phyloP scores from a whole-genome alignment of 2,113 vertebrate species.

The Tretioscincus oriximinensis region DNA sequence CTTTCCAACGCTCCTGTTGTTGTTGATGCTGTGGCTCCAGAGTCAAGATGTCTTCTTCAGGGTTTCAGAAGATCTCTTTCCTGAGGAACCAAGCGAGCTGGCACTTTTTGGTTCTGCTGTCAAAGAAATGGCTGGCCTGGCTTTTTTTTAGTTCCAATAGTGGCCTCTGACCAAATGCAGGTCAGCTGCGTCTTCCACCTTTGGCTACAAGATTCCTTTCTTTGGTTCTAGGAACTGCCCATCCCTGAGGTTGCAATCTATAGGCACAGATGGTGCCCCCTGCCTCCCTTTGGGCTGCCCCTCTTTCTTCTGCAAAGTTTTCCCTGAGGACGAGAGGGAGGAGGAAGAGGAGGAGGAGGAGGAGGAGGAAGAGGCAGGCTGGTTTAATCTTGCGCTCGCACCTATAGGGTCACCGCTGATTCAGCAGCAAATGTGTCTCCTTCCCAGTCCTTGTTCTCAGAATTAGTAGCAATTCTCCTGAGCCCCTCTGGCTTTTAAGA shows the following conservation, averaged over 20 bases:
- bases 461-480: too few relatives aligned
- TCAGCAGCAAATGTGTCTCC: not conserved
- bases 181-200: not conserved
- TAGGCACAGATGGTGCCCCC: not conserved
- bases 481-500: not conserved
- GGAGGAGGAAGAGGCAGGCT: not conserved
- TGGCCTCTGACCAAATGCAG: not conserved
- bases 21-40: not conserved
- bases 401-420: not conserved
- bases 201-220: not conserved
- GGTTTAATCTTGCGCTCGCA: constrained; percentile 5
- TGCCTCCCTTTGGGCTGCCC: not conserved
- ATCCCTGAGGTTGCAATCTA: not conserved
- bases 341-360: not conserved
- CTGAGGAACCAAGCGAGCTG: not conserved
- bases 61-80: not conserved
- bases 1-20: not conserved
- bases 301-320: not conserved
- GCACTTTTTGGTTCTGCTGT: not conserved
- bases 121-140: not conserved
- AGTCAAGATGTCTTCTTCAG: not conserved
- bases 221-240: not conserved
- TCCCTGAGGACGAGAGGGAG: not conserved
- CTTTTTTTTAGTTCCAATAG: not conserved
- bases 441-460: not conserved